Evolutionary conservation across 2,888 invertebrate species (phyloP).

Genomic region (Troglohyphantes excavatus): DNA sequence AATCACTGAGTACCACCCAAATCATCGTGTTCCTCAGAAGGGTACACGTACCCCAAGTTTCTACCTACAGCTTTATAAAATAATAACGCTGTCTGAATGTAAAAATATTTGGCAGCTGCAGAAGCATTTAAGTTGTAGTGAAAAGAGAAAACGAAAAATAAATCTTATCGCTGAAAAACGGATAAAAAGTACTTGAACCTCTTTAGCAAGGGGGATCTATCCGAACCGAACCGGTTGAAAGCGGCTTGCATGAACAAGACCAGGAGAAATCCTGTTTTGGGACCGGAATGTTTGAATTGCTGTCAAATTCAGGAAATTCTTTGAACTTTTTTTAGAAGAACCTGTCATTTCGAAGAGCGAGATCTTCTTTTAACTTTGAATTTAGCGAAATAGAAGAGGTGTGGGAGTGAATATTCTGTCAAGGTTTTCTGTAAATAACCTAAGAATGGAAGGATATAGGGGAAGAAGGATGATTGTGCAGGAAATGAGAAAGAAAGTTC

Average conservation of each 20-base stretch:
- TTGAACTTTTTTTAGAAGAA: conserved; percentile 32
- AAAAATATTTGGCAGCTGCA: conserved; percentile 2
- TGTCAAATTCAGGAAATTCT: conserved; percentile 66
- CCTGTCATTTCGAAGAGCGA: conserved; percentile 23
- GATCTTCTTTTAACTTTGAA: background rate
- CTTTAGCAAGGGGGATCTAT: conserved; percentile 13
- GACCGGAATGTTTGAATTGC: conserved; percentile 63
- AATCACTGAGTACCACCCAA: too few species aligned
- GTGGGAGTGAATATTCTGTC: too few species aligned
- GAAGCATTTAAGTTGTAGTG: conserved; percentile 1
- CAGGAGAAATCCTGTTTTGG: conserved; percentile 55
- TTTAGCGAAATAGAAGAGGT: background rate
- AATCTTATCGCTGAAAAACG: conserved; percentile 61
- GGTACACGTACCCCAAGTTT: too few species aligned
- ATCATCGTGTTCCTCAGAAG: too few species aligned
- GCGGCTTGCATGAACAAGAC: conserved; percentile 13
- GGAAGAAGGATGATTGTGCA: too few species aligned
- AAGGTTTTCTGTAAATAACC: too few species aligned
- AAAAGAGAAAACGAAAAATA: conserved; percentile 14
- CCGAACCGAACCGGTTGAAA: conserved; percentile 46
- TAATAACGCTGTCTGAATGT: conserved; percentile 1
- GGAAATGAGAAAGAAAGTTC: too few species aligned
- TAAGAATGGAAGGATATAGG: too few species aligned
- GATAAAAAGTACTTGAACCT: conserved; percentile 49
- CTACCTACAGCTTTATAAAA: too few species aligned